phyloP scores from a whole-genome alignment of 2,797 vertebrate species.

The Phalanger gymnotis region DNA sequence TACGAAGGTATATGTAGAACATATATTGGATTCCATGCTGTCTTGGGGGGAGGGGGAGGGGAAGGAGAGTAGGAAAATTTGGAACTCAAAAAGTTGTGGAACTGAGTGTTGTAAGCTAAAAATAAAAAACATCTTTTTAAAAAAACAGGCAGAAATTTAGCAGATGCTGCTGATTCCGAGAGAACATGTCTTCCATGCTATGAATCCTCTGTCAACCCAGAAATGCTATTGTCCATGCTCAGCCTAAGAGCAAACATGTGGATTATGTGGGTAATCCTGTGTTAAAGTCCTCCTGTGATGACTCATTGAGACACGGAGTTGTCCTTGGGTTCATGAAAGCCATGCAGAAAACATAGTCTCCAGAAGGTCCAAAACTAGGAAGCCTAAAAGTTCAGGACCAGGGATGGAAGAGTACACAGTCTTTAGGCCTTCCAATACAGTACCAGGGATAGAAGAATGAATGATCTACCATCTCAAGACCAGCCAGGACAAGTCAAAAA shows the following conservation, averaged over 20 bases:
- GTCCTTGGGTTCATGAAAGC: neutral
- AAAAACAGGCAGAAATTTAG: slow-evolving; percentile 20
- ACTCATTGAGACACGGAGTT: neutral
- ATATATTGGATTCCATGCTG: too few relatives aligned
- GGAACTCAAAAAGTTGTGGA: too few relatives aligned
- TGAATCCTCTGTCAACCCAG: neutral
- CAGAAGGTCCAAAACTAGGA: neutral
- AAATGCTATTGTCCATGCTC: neutral
- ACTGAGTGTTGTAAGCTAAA: too few relatives aligned
- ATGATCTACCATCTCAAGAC: neutral
- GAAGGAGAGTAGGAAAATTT: too few relatives aligned
- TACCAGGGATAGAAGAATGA: neutral
- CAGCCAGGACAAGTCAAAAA: neutral
- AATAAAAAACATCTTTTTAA: too few relatives aligned
- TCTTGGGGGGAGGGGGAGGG: too few relatives aligned
- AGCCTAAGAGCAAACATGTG: neutral
- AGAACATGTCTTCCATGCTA: neutral
- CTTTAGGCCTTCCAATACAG: neutral
- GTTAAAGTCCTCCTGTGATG: neutral
- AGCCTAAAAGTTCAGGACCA: neutral
- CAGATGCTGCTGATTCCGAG: slow-evolving; percentile 1
- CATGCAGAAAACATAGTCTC: neutral
- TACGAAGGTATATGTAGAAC: too few relatives aligned
- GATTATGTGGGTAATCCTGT: neutral
- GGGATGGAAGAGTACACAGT: neutral